phyloP scores from a whole-genome alignment of 1,140 invertebrate species.

The Antheraea pernyi region DNA sequence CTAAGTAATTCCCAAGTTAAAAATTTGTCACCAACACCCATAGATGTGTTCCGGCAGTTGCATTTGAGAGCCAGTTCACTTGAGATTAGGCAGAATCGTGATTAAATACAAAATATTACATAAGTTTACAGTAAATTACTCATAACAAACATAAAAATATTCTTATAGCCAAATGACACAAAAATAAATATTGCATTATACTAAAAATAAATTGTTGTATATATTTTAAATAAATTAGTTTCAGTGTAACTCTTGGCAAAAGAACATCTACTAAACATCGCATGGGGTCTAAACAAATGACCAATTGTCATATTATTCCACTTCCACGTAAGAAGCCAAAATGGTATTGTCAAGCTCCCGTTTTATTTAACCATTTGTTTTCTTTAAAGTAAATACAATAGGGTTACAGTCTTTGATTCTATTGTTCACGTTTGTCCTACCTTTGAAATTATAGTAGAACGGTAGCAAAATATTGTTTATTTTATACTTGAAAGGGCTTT shows the following conservation, averaged over 20 bases:
- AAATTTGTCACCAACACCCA: too few species aligned
- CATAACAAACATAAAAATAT: too few species aligned
- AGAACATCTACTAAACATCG: slow-evolving; percentile 32
- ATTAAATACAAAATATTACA: too few species aligned
- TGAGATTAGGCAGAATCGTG: too few species aligned
- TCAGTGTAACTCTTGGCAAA: slow-evolving; percentile 15
- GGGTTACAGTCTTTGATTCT: slow-evolving; percentile 53
- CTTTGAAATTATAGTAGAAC: slow-evolving; percentile 49
- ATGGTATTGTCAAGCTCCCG: slow-evolving; percentile 48
- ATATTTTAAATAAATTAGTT: not conserved
- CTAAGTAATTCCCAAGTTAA: too few species aligned
- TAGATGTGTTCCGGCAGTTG: too few species aligned
- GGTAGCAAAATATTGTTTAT: slow-evolving; percentile 76
- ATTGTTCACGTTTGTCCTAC: slow-evolving; percentile 56
- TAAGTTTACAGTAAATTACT: too few species aligned
- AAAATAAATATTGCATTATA: not conserved
- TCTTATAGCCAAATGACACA: not conserved
- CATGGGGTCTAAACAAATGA: slow-evolving; percentile 48
- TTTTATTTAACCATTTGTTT: slow-evolving; percentile 62
- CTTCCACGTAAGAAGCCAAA: slow-evolving; percentile 55
- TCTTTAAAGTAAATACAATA: slow-evolving; percentile 60
- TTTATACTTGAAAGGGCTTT: slow-evolving; percentile 64
- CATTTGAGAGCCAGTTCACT: too few species aligned
- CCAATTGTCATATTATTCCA: slow-evolving; percentile 53
- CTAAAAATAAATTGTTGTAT: not conserved